These are phyloP conservation scores for Propithecus deckenii DNA, from an alignment of 2,797 vertebrate genomes.

Conservation along the genomic window DNA sequence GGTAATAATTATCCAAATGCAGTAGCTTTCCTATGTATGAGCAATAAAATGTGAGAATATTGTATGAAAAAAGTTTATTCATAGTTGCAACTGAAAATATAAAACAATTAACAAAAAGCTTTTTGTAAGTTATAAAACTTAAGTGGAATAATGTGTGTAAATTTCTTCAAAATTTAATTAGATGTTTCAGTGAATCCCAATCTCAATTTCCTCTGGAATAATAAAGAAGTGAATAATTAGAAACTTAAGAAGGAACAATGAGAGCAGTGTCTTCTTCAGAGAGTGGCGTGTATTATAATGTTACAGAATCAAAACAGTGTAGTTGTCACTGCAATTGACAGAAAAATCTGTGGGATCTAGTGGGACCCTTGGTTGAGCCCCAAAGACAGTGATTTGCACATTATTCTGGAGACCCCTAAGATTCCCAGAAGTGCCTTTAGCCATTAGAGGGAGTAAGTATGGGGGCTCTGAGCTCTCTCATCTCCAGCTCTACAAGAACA, in stretches of 20 bases:
- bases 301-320: background rate
- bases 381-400: background rate
- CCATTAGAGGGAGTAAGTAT: background rate
- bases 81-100: slow-evolving; percentile 31
- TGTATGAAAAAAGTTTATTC: slow-evolving; percentile 30
- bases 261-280: background rate
- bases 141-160: slow-evolving; percentile 51
- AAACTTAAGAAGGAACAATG: background rate
- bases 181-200: slow-evolving; percentile 48
- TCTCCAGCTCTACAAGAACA: background rate
- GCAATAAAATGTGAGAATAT: background rate
- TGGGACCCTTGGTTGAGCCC: background rate
- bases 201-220: slow-evolving; percentile 50
- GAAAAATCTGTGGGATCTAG: background rate
- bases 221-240: slow-evolving; percentile 27
- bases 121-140: slow-evolving; percentile 26
- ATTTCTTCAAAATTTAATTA: slow-evolving; percentile 59
- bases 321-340: background rate
- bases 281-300: background rate
- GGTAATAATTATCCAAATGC: slow-evolving; percentile 30
- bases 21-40: slow-evolving; percentile 13
- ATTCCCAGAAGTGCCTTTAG: background rate
- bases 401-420: background rate
- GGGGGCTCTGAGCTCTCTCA: background rate
- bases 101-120: slow-evolving; percentile 41